Evolutionary conservation across 2,113 vertebrate species (phyloP).

Genomic region (Thermophis baileyi): DNA sequence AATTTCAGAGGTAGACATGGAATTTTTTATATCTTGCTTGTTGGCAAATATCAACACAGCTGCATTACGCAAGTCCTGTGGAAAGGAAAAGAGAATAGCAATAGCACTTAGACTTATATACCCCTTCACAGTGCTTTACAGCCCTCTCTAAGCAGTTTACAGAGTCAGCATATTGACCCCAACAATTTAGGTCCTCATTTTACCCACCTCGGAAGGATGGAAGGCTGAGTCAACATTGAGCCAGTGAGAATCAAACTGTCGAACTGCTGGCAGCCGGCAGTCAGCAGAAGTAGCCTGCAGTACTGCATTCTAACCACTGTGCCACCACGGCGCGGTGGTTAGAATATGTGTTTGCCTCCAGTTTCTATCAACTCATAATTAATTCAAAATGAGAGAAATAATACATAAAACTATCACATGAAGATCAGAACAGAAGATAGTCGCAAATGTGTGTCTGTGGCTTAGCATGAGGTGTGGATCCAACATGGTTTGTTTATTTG

Average conservation of each 20-base stretch:
- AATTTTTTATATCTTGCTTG: slow-evolving; percentile 83
- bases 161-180: too few species aligned
- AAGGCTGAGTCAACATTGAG: too few species aligned
- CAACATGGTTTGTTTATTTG: neutral
- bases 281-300: too few species aligned
- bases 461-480: neutral
- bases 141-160: too few species aligned
- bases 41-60: slow-evolving; percentile 81
- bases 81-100: neutral
- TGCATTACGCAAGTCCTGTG: slow-evolving; percentile 77
- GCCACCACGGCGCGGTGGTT: too few species aligned
- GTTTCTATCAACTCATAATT: neutral
- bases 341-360: neutral
- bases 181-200: too few species aligned
- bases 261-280: too few species aligned
- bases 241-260: too few species aligned
- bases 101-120: too few species aligned
- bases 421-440: neutral
- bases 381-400: neutral
- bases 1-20: slow-evolving; percentile 77
- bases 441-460: neutral
- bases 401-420: neutral
- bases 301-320: too few species aligned
- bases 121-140: too few species aligned
- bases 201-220: too few species aligned